Base-by-base conservation (phyloP, 2,888 invertebrate species). In the Sinodicranocentrus sp. region DNA sequence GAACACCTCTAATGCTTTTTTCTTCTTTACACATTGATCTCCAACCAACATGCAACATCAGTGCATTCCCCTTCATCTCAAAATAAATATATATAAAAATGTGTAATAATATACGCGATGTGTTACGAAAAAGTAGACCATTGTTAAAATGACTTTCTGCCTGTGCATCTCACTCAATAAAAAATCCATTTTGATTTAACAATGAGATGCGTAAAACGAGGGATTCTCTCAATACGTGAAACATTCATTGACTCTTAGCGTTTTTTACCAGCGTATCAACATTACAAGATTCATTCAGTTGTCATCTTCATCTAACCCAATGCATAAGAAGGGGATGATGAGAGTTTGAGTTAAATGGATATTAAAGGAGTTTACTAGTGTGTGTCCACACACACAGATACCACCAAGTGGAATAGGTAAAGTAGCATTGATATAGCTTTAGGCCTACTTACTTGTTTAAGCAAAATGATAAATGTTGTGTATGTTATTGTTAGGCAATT, bases 281-380 rank as follows among this genome's bases (percentile, higher is more conserved):
- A 59, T 52, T 21, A 1, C 17, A 17, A 39, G 39, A 23, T 75
- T 48, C 26, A 65, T 75, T 75, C 75, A 75, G 13, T 33, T 63
- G 75, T 65, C 75, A 65, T 75, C 33, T 63, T 75, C 43, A 48
- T 48, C 48, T 48, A n/a, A n/a, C n/a, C n/a, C n/a, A n/a, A n/a
- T n/a, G n/a, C n/a, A n/a, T n/a, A n/a, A n/a, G n/a, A n/a, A n/a
- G n/a, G n/a, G 5, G 33, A 33, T 10, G 5, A 33, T 33, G 33
- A 33, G 33, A 10, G 33, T 33, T 33, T 3, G 5, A 33, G 33
- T 33, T 33, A 33, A 33, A 33, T 33, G 33, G 33, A 33, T 33
- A 33, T 33, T 33, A 33, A 33, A 33, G 33, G 33, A 33, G 33
- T 33, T 33, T 33, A 33, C 33, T 33, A n/a, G n/a, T n/a, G n/a